Base-by-base conservation (phyloP, 2,888 invertebrate genomes). In the Plutella xylostella region DNA sequence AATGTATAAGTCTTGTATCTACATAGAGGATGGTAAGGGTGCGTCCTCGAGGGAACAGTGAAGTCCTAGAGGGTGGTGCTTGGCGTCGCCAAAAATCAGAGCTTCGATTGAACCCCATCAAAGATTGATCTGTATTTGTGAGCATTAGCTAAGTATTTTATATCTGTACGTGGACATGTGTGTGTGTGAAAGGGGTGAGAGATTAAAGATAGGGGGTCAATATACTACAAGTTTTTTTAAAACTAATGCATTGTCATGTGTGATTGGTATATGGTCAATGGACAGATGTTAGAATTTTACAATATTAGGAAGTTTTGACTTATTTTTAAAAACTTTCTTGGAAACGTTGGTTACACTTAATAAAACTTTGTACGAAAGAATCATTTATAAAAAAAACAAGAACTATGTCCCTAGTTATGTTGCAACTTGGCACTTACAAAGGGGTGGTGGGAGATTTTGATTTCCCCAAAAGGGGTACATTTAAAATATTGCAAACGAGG, bases 401-500 rank as follows among this genome's bases (percentile, higher is more conserved):
- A n/a, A n/a, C n/a, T n/a, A n/a, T n/a, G n/a, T n/a, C n/a, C n/a
- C n/a, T n/a, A n/a, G n/a, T n/a, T n/a, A n/a, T n/a, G n/a, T n/a
- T n/a, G 43, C 35, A 40, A 33, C 38, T n/a, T n/a, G 20, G 11
- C 34, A 34, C 17, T 14, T 14, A 17, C 14, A n/a, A 47, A 45
- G 54, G 56, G 61, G 34, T n/a, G 50, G 30, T 33, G 28, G 42
- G 46, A 31, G 50, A 30, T 33, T 44, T n/a, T n/a, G 43, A 43
- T 48, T 48, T 45, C n/a, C 43, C 43, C 19, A 35, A 63, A 69
- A 74, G 71, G 77, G 78, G 70, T 73, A 65, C 60, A 61, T 61
- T 69, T 76, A 74, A 79, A 78, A 78, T 78, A 78, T 78, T 70
- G 71, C 78, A 63, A 63, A 68, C 70, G 76, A 75, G 67, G 56